Evolutionary conservation across 2,113 vertebrate species (phyloP).

Genomic region (Vombatus ursinus): DNA sequence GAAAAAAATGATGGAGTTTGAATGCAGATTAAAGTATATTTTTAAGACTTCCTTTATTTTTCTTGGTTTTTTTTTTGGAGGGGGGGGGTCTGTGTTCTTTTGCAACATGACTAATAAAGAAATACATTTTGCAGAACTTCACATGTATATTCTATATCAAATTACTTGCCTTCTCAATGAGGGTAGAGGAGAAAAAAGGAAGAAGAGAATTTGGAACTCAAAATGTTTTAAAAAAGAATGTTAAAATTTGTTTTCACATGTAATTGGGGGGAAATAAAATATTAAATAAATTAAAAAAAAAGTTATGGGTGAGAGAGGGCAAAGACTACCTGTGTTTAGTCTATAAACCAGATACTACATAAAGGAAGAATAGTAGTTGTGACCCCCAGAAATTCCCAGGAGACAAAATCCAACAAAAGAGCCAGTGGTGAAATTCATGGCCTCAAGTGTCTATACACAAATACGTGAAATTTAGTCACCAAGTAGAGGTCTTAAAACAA

Average conservation of each 20-base stretch:
- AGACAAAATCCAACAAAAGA: background rate
- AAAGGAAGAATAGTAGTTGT: background rate
- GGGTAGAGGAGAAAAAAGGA: too few species aligned
- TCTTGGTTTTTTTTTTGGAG: too few species aligned
- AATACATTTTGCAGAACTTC: background rate
- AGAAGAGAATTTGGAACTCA: background rate
- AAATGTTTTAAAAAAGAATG: background rate
- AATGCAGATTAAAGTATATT: background rate
- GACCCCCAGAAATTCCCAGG: background rate
- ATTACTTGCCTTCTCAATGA: background rate
- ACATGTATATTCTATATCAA: background rate
- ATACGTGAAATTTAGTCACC: background rate
- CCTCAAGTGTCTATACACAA: background rate
- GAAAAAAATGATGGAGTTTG: background rate
- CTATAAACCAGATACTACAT: background rate
- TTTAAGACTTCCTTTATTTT: background rate
- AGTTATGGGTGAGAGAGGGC: background rate
- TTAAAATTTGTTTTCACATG: background rate
- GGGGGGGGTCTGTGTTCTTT: background rate
- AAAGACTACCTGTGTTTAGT: background rate
- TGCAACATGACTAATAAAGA: background rate
- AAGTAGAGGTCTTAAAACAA: background rate
- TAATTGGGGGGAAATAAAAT: background rate
- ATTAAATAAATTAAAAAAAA: background rate
- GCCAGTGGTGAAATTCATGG: background rate